Evolutionary conservation across 1,140 invertebrate genomes (phyloP), one percentile per base, ranked within the genome.

Genomic region (Gonioctena quinquepunctata): DNA sequence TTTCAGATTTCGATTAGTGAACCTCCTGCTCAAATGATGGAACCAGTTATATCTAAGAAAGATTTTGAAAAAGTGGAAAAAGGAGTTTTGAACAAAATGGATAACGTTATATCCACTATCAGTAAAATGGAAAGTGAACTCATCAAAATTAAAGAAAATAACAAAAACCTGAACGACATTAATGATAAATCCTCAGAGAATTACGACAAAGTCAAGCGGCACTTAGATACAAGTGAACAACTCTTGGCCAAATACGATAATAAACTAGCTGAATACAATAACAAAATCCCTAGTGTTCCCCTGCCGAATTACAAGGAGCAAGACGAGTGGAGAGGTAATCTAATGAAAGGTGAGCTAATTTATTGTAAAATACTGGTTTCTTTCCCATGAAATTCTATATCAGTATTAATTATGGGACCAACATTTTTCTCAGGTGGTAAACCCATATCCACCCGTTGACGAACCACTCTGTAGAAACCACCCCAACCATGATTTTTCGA

Each of bases 31-130:
- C 65, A 65, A 11, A 66, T 79, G 26, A 76, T 80, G 25, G 69
- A 78, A 66, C 77, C 81, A 2, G 59, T 66, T 33, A 73, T 79
- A 21, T 76, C 76, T 8, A 81, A 82, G 64, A 69, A 76, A 22
- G 79, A 81, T 26, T 69, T 87, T 3, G 81, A 83, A 6, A 83
- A 84, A 65, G 76, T 89, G 3, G 87, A 88, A 52, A 86, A 86
- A 49, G 87, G 87, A 70, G 76, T 91, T 21, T 82, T 86, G 0
- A 84, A 85, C 4, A 88, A 89, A 79, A 81, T 89, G 0, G 85
- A 87, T 23, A 80, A 83, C 7, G 81, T 91, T 6, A 83, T 87
- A 1, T 67, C 77, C 5, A 88, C 87, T 28, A 83, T 91, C 1
- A 84, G 83, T 48, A 80, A 84, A 19, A 80, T 92, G 28, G 86